Evolutionary conservation across 1,140 invertebrate genomes (phyloP).

Genomic region (Apis mellifera): Amel_HAv3.1 CM009933.2:7865501-7866000

Average conservation of each 20-base stretch:
- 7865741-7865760: neutral
- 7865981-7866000: neutral
- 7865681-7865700: slow-evolving; percentile 74
- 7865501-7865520: neutral
- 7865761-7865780: slow-evolving; percentile 1
- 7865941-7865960: neutral
- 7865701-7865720: slow-evolving; percentile 51
- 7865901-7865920: slow-evolving; percentile 22
- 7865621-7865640: slow-evolving; percentile 29
- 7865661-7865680: slow-evolving; percentile 62
- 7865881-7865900: slow-evolving; percentile 34
- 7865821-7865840: too few relatives aligned
- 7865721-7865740: slow-evolving; percentile 1
- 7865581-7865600: too few relatives aligned
- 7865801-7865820: neutral
- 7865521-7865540: slow-evolving; percentile 33
- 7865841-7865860: neutral
- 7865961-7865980: neutral
- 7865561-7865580: slow-evolving; percentile 16
- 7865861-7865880: slow-evolving; percentile 1
- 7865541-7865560: slow-evolving; percentile 37
- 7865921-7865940: neutral
- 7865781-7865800: neutral
- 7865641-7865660: slow-evolving; percentile 69
- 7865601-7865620: slow-evolving; percentile 10